Evolutionary conservation across 2,113 vertebrate species (phyloP).

Genomic region (Nestor notabilis): DNA sequence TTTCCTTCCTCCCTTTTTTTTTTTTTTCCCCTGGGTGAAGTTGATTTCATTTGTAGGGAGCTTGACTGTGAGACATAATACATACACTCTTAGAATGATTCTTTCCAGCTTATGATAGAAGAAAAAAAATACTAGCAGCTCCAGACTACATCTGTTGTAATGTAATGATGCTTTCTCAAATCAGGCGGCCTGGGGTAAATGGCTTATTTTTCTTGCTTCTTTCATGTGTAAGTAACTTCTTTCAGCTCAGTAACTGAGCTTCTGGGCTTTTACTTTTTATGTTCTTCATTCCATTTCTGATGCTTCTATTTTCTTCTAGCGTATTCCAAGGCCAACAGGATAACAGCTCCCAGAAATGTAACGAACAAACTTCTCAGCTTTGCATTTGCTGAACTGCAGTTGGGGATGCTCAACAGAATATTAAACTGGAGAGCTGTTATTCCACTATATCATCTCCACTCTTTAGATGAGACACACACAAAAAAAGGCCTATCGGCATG

Average conservation of each 20-base stretch:
- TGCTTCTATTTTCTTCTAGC: conserved; percentile 10
- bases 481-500: neutral
- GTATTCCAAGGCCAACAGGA: conserved; percentile 17
- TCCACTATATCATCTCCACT: conserved; percentile 26
- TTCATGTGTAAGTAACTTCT: conserved; percentile 41
- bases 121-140: neutral
- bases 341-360: conserved; percentile 20
- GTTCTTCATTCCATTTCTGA: conserved; percentile 8
- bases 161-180: neutral
- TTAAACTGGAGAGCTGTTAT: conserved; percentile 51
- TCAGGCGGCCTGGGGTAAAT: neutral
- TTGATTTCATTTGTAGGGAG: neutral
- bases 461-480: conserved; percentile 19
- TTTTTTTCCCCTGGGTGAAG: rapidly evolving
- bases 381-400: conserved; percentile 23
- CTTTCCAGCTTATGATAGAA: neutral
- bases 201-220: conserved; percentile 26
- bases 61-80: neutral
- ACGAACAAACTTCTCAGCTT: conserved; percentile 19
- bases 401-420: conserved; percentile 35
- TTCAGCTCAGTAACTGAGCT: conserved; percentile 29
- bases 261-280: conserved; percentile 39
- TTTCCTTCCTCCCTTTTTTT: too few relatives aligned
- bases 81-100: neutral
- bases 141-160: neutral